These are phyloP conservation scores for Sardina pilchardus DNA, from an alignment of 2,113 vertebrate genomes.

Conservation along the genomic window DNA sequence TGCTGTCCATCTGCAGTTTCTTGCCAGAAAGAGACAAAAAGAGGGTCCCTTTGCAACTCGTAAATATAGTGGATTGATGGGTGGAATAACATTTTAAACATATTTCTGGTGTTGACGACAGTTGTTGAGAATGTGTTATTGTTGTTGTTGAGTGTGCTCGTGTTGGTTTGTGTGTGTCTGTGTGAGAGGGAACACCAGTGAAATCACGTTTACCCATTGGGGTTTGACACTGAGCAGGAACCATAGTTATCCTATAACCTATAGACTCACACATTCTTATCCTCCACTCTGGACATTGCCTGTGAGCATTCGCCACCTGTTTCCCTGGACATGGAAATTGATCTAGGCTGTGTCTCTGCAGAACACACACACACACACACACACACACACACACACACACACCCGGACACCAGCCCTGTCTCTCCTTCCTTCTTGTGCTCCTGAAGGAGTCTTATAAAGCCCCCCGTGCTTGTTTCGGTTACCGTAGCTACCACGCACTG, in stretches of 20 bases:
- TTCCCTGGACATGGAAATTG: not conserved
- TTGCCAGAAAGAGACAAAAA: not conserved
- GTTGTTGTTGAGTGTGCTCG: not conserved
- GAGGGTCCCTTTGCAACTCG: not conserved
- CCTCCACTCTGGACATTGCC: not conserved
- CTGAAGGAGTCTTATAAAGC: slow-evolving; percentile 4
- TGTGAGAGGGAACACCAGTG: not conserved
- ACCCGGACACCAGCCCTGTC: not conserved
- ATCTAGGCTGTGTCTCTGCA: not conserved
- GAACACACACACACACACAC: not conserved
- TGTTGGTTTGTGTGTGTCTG: not conserved
- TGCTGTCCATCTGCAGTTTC: not conserved
- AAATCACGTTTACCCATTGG: not conserved
- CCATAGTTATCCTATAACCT: too few species aligned
- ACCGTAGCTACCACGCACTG: slow-evolving; percentile 79
- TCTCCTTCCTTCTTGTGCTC: slow-evolving; percentile 1
- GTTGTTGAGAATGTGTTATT: not conserved
- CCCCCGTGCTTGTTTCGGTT: slow-evolving; percentile 62
- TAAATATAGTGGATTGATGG: not conserved
- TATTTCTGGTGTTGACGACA: not conserved
- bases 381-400: not conserved
- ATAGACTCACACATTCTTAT: not conserved
- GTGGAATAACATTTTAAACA: not conserved
- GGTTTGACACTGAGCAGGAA: not conserved
- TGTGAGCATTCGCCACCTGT: not conserved